A percentile compares a stretch with the other conserved stretches of the same genome.
Evolutionary conservation across 2,888 invertebrate species (phyloP).

Genomic region (Nezara viridula): DNA sequence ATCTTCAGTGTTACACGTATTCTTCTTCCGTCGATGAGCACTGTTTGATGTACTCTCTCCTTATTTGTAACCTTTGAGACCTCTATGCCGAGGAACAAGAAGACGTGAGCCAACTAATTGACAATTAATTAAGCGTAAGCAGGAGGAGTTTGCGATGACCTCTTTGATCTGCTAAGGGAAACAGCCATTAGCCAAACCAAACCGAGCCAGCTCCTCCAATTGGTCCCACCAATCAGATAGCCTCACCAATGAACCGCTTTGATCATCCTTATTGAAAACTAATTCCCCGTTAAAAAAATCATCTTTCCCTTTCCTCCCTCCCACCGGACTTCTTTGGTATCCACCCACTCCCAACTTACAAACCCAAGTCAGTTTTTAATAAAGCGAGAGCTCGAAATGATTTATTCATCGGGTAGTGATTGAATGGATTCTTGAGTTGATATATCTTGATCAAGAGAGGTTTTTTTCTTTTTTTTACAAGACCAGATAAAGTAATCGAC

Average conservation of each 20-base stretch:
- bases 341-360: not conserved
- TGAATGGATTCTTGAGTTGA: not conserved
- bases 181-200: conserved; percentile 43
- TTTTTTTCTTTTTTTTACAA: not conserved
- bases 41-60: not conserved
- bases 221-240: not conserved
- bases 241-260: not conserved
- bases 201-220: not conserved
- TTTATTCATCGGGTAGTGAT: not conserved
- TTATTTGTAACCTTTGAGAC: not conserved
- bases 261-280: not conserved
- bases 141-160: conserved; percentile 22
- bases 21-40: not conserved
- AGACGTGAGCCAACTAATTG: conserved; percentile 6
- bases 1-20: not conserved
- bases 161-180: conserved; percentile 30
- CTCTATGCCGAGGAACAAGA: not conserved
- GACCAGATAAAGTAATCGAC: too few species aligned
- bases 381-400: not conserved
- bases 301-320: not conserved
- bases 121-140: conserved; percentile 25
- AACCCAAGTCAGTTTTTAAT: not conserved
- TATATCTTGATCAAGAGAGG: not conserved
- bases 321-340: not conserved
- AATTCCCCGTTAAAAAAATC: not conserved